Base-by-base conservation (phyloP, 2,797 vertebrate genomes). In the Pterois miles region DNA sequence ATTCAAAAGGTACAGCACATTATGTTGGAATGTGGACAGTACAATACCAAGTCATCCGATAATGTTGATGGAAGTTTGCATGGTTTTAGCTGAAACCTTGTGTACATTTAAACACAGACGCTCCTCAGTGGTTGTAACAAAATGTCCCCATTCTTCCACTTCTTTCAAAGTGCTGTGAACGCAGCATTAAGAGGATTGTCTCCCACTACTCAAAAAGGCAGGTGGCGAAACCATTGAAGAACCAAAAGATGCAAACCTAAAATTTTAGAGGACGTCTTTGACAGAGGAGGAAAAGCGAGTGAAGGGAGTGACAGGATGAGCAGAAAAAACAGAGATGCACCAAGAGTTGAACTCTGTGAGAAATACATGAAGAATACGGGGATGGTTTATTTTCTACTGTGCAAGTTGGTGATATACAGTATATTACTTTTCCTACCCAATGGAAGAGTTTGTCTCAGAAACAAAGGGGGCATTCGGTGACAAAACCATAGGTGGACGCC, bases 161-260 rank as follows among this genome's bases (percentile, higher is more conserved):
- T 57, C 34, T 74, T 65, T 78, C 63, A 65, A 57, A 85, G 76
- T 60, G 36, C 27, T 43, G 38, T 65, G 48, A 72, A 71, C 38
- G 20, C 66, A 80, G 22, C 48, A 31, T 72, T 53, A 27, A 65
- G 11, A 78, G 33, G 58, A 62, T 40, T 83, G 68, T 80, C 71
- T 71, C 46, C 57, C 27, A 31, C 53, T 78, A 54, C 78, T 87
- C 67, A 83, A 34, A 76, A 82, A 83, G 36, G 36, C 78, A 78
- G 72, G 54, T 73, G 60, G 65, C 25, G 18, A 76, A 85, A 77
- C 76, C 76, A 62, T 38, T 13, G 60, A 78, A 54, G 65, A 74
- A 65, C 69, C 29, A 64, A 43, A 77, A 67, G 54, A 56, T 58
- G 22, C 58, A 75, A 59, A 76, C 36, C 71, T 68, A 33, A 82